phyloP scores from a whole-genome alignment of 2,888 invertebrate species.

The Volucella inanis region DNA sequence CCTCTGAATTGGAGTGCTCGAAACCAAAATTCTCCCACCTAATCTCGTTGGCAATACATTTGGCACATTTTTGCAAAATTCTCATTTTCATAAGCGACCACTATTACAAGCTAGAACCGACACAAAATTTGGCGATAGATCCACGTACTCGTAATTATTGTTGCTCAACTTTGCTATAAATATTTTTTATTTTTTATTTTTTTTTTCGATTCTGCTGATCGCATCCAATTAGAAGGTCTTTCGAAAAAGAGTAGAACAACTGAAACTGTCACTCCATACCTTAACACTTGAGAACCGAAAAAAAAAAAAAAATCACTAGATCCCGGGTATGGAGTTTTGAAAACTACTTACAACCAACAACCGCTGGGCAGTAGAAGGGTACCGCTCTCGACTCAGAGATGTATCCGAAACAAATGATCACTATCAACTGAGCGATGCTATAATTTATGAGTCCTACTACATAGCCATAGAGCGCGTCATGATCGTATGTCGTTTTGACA shows the following conservation, averaged over 20 bases:
- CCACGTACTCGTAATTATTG: too few species aligned
- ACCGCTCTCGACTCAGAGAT: constrained; percentile 24
- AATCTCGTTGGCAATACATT: constrained; percentile 79
- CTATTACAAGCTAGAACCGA: too few species aligned
- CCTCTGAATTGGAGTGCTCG: constrained; percentile 79
- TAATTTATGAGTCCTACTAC: constrained; percentile 45
- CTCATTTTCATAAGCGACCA: constrained; percentile 76
- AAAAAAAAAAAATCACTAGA: constrained; percentile 1
- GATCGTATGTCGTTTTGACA: constrained; percentile 10
- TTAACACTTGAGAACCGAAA: neutral
- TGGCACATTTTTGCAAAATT: constrained; percentile 78
- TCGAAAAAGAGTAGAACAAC: too few species aligned
- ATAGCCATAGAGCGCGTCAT: too few species aligned
- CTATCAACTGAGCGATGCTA: constrained; percentile 52
- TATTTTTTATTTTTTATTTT: too few species aligned
- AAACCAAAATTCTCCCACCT: constrained; percentile 80
- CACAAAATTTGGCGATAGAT: too few species aligned
- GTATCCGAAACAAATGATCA: constrained; percentile 68
- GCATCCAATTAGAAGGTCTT: too few species aligned
- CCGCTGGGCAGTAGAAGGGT: constrained; percentile 23
- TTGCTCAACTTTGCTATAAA: too few species aligned
- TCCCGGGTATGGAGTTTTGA: too few species aligned
- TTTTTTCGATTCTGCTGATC: too few species aligned
- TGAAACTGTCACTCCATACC: too few species aligned
- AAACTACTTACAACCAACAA: constrained; percentile 9